These are phyloP conservation scores for Apodemia hepburni DNA, from an alignment of 2,888 invertebrate species.

Conservation along the genomic window DNA sequence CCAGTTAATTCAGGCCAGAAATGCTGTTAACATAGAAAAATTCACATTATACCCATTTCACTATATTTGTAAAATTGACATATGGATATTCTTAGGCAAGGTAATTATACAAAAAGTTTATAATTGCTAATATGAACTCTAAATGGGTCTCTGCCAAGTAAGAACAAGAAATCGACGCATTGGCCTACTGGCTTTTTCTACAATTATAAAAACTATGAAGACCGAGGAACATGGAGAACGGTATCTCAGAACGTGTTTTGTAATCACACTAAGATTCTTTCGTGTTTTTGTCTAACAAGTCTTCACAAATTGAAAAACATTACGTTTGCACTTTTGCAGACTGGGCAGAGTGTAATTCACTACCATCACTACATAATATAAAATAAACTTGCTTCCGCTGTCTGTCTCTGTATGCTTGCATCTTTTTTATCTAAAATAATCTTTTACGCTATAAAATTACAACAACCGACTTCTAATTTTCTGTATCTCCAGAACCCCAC, in stretches of 20 bases:
- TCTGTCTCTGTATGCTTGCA: no score
- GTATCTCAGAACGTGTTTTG: constrained; percentile 6
- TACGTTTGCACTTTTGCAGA: no score
- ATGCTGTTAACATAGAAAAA: neutral
- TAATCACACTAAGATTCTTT: constrained; percentile 1
- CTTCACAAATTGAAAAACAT: no score
- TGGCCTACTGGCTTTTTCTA: constrained; percentile 34
- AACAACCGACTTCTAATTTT: no score
- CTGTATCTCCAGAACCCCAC: no score
- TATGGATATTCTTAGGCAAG: constrained; percentile 3
- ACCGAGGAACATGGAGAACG: constrained; percentile 17
- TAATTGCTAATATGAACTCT: constrained; percentile 7
- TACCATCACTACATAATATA: no score
- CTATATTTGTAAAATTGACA: neutral
- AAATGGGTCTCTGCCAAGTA: constrained; percentile 24
- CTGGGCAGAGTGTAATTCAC: no score
- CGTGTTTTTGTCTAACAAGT: neutral
- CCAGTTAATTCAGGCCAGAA: neutral
- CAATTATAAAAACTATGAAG: constrained; percentile 29
- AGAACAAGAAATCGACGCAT: constrained; percentile 31
- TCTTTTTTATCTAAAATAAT: no score
- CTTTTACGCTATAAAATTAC: no score
- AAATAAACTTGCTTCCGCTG: no score
- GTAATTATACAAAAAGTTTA: constrained; percentile 3
- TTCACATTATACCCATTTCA: constrained; percentile 1